Percentiles rank a stretch among this genome's conserved stretches.
Conservation (phyloP, 2,888 invertebrate species). For the Prosapia bicincta region DNA sequence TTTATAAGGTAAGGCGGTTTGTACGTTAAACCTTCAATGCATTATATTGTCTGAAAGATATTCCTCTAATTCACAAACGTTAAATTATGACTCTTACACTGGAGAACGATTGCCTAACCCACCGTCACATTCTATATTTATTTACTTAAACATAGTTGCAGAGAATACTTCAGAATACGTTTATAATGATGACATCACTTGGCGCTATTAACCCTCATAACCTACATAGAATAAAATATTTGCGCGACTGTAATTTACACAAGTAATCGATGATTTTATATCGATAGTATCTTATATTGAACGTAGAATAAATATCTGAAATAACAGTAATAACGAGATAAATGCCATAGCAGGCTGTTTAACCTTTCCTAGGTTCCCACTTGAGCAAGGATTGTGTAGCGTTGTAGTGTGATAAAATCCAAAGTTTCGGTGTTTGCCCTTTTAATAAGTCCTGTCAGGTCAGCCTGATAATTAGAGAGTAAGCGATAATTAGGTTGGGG, state of each 20-base stretch:
- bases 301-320: slow-evolving; percentile 6
- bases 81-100: no score
- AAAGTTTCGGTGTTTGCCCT: background rate
- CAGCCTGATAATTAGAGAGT: background rate
- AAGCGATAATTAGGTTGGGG: background rate
- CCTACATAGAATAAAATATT: background rate
- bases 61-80: no score
- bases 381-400: background rate
- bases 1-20: no score
- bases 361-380: background rate
- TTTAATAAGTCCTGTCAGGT: background rate
- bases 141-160: background rate
- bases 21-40: no score
- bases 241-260: background rate
- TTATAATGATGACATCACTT: background rate
- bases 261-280: background rate
- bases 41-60: no score
- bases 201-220: background rate
- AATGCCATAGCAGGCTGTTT: background rate
- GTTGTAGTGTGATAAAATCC: background rate
- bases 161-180: background rate
- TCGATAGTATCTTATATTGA: background rate
- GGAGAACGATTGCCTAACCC: no score
- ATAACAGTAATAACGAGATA: slow-evolving; percentile 1
- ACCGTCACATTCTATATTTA: background rate